Evolutionary conservation across 2,888 invertebrate genomes (phyloP).

Genomic region (Watsonalla binaria): DNA sequence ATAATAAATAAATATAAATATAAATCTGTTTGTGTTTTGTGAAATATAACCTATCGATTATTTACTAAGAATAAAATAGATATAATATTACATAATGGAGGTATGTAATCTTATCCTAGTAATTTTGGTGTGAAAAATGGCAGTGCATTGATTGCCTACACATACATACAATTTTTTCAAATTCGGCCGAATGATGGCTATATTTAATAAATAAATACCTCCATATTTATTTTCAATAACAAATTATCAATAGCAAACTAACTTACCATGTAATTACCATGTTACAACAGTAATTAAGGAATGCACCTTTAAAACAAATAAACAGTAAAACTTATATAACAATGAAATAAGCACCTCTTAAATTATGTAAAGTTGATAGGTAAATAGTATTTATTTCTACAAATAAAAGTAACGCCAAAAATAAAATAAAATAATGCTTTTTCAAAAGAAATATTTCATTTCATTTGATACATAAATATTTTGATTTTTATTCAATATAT

Average conservation of each 20-base stretch:
- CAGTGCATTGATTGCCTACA: constrained; percentile 19
- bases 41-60: background rate
- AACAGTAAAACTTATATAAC: background rate
- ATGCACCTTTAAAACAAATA: background rate
- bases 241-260: background rate
- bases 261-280: background rate
- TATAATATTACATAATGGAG: too few relatives aligned
- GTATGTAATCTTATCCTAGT: constrained; percentile 14
- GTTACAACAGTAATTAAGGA: background rate
- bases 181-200: too few relatives aligned
- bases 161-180: too few relatives aligned
- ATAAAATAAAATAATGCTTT: too few relatives aligned
- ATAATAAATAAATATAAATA: background rate
- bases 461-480: too few relatives aligned
- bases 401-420: constrained; percentile 1
- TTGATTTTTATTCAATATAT: too few relatives aligned
- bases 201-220: too few relatives aligned
- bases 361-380: background rate
- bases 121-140: constrained; percentile 36
- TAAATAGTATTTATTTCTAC: background rate
- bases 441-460: too few relatives aligned
- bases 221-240: constrained; percentile 5
- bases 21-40: background rate
- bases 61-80: too few relatives aligned
- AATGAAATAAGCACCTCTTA: background rate